Conservation (phyloP, 2,113 vertebrate species). For the Quiscalus mexicanus region DNA sequence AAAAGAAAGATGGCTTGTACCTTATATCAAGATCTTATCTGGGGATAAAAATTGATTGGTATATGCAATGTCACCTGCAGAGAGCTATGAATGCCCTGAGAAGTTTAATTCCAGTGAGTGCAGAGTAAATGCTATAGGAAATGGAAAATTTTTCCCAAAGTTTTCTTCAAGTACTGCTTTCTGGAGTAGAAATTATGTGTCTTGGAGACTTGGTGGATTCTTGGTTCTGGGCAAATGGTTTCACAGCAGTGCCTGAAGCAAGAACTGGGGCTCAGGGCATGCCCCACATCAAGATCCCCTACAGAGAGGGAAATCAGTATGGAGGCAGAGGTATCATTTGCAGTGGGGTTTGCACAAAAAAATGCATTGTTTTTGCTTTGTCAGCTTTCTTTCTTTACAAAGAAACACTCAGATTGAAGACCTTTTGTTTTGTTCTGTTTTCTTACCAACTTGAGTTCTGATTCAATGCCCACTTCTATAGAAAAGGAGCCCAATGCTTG, state of each 20-base stretch:
- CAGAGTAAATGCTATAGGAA: neutral
- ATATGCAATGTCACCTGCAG: neutral
- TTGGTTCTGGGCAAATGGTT: neutral
- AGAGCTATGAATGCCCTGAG: neutral
- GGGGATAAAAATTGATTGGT: neutral
- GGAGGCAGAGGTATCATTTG: neutral
- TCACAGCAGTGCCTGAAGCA: neutral
- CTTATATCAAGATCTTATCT: neutral
- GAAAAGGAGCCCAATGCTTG: neutral
- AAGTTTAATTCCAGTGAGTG: neutral
- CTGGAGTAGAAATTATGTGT: neutral
- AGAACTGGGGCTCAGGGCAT: accelerated
- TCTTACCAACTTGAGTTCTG: neutral
- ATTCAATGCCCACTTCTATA: neutral
- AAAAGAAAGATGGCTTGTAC: neutral
- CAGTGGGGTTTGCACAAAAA: neutral
- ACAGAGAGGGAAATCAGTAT: neutral
- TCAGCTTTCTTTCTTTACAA: neutral
- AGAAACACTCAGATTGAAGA: neutral
- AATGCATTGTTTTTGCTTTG: neutral
- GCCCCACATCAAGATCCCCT: neutral
- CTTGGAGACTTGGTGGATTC: neutral
- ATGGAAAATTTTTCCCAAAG: accelerated
- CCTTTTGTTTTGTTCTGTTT: accelerated
- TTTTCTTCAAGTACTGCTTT: neutral